Evolutionary conservation across 1,140 invertebrate genomes (phyloP), one percentile per base, ranked within the genome.

Genomic region (Aethina tumida): DNA sequence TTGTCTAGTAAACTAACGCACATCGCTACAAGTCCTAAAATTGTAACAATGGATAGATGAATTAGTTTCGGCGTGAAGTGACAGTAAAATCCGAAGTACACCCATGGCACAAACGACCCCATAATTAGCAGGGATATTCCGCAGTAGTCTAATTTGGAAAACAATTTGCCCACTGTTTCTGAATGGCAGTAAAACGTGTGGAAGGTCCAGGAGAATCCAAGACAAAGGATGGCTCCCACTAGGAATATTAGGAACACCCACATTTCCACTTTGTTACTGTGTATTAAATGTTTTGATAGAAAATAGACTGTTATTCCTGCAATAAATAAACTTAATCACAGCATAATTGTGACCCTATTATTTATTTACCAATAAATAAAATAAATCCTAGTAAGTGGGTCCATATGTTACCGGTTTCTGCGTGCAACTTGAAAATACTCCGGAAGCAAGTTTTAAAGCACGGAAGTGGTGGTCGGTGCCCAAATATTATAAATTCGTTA

Each of bases 51-150:
- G 26, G 81, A 83, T 32, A 91, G 63, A 59, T 94, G 93, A 42
- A 91, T 44, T 2, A 35, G 66, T 66, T 90, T 90, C 7, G 81
- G 83, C 59, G 79, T 76, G 59, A 82, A 87, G 56, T 89, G 80
- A 67, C 95, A 99, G 66, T 99, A 99, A 67, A 99, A 99, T 52
- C 92, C 92, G 65, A 98, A 99, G 64, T 99, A 98, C 9, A 99
- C 72, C 93, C 94, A 98, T 24, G 95, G 95, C 54, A 99, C 91
- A 73, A 98, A 98, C 39, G 93, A 97, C 15, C 94, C 94, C 77
- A 97, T 94, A 39, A 97, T 98, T 15, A 98, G 73, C 53, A 98
- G 67, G 9, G 93, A 89, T 58, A 99, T 99, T 27, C 96, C 96
- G 70, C 93, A 97, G 60, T 99, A 98, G 66, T 98, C 95, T 52